Base-by-base conservation (phyloP, 2,888 invertebrate genomes). In the Steinernema hermaphroditum region DNA sequence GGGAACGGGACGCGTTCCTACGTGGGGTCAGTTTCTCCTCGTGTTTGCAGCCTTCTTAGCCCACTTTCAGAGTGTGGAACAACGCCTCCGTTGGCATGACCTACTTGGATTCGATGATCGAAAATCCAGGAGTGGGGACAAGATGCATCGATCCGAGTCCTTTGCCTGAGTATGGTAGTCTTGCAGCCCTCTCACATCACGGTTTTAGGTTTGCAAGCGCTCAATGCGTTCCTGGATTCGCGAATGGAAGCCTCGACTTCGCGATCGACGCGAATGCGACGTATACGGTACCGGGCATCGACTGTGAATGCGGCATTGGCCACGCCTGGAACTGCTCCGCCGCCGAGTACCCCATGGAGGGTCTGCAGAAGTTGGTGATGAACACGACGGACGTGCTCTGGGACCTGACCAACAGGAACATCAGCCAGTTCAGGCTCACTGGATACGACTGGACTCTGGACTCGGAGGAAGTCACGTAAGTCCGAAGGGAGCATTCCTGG, bases 321-420 rank as follows among this genome's bases (percentile, higher is more conserved):
- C 72, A 72, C 22, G 80, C 78, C 19, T 84, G 84, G 84, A 81
- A 81, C 70, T 84, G 84, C 68, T 80, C 83, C 1, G 68, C 76
- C 74, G 75, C 75, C 78, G 77, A 84, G 73, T 84, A 80, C 72
- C 80, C 82, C 0, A 71, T 80, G 72, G 41, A 68, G 9, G 69
- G 71, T 8, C 76, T 82, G 8, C 69, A 71, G 24, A 74, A 73
- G 57, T n/a, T 78, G 8, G 34, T 57, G 1, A 32, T 81, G 24
- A 82, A 82, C 76, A 82, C 82, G 2, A 79, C 82, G 24, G 83
- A 84, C 37, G 71, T 29, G 6, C 34, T 83, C 12, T 82, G 78
- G 72, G 79, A 83, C 62, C 49, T 83, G 68, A 73, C 72, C 22
- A 75, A 75, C 19, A 72, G 77, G 22, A 84, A 84, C 57, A 70